Percentiles rank a stretch among this genome's conserved stretches.
Conservation (phyloP, 2,888 invertebrate genomes). For the Apomyelois bistriatella region DNA sequence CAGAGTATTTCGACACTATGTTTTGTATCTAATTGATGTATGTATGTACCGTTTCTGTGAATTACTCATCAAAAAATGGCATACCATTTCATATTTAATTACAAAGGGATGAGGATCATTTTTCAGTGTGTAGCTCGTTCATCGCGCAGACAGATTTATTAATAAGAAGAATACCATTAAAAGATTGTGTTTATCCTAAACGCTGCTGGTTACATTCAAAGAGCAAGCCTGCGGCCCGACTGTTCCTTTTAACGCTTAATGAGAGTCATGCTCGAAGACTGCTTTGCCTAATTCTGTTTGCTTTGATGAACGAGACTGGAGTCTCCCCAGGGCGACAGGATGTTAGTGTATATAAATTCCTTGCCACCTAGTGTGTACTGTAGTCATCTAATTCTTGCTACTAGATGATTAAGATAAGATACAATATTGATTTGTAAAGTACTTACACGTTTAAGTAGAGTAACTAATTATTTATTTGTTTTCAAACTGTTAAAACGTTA, state of each 20-base stretch:
- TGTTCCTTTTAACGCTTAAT: slow-evolving; percentile 30
- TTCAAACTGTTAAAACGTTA: too few species aligned
- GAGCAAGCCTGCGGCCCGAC: slow-evolving; percentile 15
- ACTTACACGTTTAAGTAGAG: too few species aligned
- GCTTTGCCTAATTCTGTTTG: slow-evolving; percentile 32
- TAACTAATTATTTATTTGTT: too few species aligned
- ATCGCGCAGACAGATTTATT: slow-evolving; percentile 21
- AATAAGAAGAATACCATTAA: slow-evolving; percentile 27
- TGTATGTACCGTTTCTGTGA: too few species aligned
- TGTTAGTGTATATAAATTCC: neutral
- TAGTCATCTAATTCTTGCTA: neutral
- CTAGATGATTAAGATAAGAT: too few species aligned
- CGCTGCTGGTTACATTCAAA: slow-evolving; percentile 24
- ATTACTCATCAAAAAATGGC: neutral
- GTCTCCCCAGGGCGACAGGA: neutral
- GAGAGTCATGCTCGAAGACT: slow-evolving; percentile 26
- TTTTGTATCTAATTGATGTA: too few species aligned
- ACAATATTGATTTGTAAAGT: too few species aligned
- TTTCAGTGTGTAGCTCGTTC: neutral
- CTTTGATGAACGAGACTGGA: slow-evolving; percentile 24
- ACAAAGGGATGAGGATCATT: neutral
- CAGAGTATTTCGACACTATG: too few species aligned
- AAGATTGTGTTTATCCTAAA: slow-evolving; percentile 27
- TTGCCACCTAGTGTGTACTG: neutral
- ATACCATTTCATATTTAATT: neutral